phyloP scores from a whole-genome alignment of 2,113 vertebrate genomes.

The Gambusia holbrooki region DNA sequence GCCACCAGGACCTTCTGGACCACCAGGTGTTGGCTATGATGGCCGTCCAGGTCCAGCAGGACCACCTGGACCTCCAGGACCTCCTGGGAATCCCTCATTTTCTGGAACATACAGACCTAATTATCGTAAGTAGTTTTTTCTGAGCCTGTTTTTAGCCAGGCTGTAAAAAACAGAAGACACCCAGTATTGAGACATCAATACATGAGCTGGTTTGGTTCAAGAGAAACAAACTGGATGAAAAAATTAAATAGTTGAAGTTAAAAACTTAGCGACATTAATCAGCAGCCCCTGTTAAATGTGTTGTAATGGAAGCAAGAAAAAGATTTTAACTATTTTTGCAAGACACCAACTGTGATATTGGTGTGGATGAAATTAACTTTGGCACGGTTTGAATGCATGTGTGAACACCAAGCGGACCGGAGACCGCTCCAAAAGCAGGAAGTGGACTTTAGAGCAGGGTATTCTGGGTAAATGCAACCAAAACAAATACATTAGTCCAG shows the following conservation, averaged over 20 bases:
- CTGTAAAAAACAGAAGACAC: background rate
- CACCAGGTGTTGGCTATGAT: constrained; percentile 87
- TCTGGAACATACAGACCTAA: constrained; percentile 83
- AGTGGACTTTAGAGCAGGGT: too few species aligned
- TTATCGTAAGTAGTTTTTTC: constrained; percentile 79
- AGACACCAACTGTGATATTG: background rate
- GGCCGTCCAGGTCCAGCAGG: constrained; percentile 87
- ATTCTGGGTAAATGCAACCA: too few species aligned
- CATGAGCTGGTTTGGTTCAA: background rate
- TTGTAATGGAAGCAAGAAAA: background rate
- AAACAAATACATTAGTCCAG: too few species aligned
- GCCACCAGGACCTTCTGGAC: constrained; percentile 84
- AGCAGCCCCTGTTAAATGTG: too few species aligned
- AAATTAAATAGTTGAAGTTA: too few species aligned
- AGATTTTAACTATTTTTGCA: background rate
- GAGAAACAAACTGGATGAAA: background rate
- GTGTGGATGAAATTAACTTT: too few species aligned
- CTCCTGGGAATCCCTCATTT: constrained; percentile 72
- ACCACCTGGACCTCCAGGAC: constrained; percentile 85
- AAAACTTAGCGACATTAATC: too few species aligned
- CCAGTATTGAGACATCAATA: too few species aligned
- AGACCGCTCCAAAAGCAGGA: too few species aligned
- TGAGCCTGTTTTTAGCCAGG: background rate
- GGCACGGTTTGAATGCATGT: too few species aligned
- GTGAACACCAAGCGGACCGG: too few species aligned